A percentile compares a stretch with the other conserved stretches of the same genome.
phyloP scores from a whole-genome alignment of 92 coral and sea anemone genomes.

The Micromussa lordhowensis region DNA sequence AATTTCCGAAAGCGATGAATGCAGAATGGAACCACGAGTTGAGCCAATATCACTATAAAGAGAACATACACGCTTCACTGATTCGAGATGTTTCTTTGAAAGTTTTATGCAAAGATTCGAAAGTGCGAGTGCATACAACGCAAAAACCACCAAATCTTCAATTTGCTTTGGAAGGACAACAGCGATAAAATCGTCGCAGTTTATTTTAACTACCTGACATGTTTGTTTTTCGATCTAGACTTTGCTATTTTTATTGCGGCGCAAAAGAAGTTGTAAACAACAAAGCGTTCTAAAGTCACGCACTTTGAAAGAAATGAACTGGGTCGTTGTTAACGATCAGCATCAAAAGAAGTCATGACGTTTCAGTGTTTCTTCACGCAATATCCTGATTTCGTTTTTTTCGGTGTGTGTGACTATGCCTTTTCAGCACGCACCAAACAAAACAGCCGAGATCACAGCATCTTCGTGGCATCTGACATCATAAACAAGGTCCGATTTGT shows the following conservation, averaged over 20 bases:
- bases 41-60: not conserved
- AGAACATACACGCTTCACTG: conserved; percentile 4
- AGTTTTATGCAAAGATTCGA: not conserved
- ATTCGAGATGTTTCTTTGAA: not conserved
- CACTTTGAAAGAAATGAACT: conserved; percentile 13
- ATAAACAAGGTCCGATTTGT: conserved; percentile 23
- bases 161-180: not conserved
- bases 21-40: not conserved
- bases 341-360: conserved; percentile 33
- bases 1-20: not conserved
- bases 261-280: conserved; percentile 25
- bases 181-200: not conserved
- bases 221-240: conserved; percentile 29
- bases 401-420: conserved; percentile 2
- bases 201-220: conserved; percentile 16
- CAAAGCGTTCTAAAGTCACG: conserved; percentile 42
- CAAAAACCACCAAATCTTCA: not conserved
- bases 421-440: conserved; percentile 48
- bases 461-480: conserved; percentile 47
- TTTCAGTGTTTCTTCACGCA: conserved; percentile 15
- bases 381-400: conserved; percentile 16
- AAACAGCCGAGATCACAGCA: conserved; percentile 41
- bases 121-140: not conserved
- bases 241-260: conserved; percentile 32
- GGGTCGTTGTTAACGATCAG: not conserved